Evolutionary conservation across 2,113 vertebrate genomes (phyloP).

Genomic region (Xiphophorus couchianus): DNA sequence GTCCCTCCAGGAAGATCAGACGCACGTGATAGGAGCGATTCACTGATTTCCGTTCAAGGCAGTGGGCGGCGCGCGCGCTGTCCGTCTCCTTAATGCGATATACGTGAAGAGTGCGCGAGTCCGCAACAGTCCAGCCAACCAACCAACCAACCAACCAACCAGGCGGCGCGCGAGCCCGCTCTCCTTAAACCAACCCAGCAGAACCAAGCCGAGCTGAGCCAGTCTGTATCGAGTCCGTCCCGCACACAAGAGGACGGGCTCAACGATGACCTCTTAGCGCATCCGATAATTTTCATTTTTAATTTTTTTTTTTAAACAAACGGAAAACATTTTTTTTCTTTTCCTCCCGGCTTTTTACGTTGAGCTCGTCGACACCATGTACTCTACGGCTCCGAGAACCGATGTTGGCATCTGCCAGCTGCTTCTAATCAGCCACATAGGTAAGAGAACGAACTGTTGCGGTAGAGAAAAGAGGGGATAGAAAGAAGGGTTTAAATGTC

Average conservation of each 20-base stretch:
- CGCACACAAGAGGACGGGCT: constrained; percentile 32
- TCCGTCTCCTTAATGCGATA: constrained; percentile 18
- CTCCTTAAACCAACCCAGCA: constrained; percentile 26
- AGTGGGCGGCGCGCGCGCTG: constrained; percentile 72
- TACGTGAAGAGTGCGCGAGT: constrained; percentile 15
- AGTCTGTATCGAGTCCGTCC: neutral
- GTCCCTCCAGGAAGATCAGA: neutral
- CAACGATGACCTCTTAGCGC: constrained; percentile 62
- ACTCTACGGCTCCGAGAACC: constrained; percentile 30
- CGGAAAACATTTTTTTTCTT: neutral
- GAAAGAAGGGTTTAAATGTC: neutral
- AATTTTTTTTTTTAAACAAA: neutral
- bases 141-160: constrained; percentile 26
- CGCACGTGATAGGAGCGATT: constrained; percentile 2
- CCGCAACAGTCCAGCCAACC: constrained; percentile 15
- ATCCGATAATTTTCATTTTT: neutral
- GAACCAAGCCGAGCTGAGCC: constrained; percentile 26
- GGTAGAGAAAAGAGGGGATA: too few species aligned
- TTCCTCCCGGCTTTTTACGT: constrained; percentile 7
- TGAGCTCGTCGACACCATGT: constrained; percentile 58
- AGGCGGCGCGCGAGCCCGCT: constrained; percentile 27
- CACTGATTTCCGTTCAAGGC: constrained; percentile 50
- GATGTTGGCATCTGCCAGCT: constrained; percentile 54
- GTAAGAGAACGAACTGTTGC: constrained; percentile 56
- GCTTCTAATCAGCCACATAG: constrained; percentile 68